Percentiles rank a stretch among this genome's conserved stretches.
phyloP scores from a whole-genome alignment of 2,797 vertebrate species.

The Limosa lapponica region DNA sequence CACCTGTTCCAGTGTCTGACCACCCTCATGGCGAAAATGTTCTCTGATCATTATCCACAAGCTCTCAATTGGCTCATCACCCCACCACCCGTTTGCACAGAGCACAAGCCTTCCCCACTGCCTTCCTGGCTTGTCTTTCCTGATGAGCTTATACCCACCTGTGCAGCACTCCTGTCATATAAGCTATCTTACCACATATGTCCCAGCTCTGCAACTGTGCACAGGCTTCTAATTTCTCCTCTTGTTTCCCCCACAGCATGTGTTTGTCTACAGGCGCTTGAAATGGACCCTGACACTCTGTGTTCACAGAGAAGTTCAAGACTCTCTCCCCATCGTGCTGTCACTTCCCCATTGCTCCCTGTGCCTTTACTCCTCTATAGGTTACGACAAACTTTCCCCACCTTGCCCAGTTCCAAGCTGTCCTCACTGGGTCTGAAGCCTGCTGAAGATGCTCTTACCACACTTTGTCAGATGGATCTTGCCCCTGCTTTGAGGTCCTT shows the following conservation, averaged over 20 bases:
- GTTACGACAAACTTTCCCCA: not conserved
- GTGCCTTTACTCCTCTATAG: not conserved
- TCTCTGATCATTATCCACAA: not conserved
- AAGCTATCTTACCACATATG: not conserved
- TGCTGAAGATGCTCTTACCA: not conserved
- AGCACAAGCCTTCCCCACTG: not conserved
- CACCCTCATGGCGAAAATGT: not conserved
- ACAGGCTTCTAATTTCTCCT: not conserved
- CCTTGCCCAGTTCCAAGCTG: not conserved
- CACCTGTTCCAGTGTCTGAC: not conserved
- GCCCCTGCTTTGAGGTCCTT: not conserved
- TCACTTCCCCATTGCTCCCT: not conserved
- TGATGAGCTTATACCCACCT: not conserved
- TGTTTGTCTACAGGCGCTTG: not conserved
- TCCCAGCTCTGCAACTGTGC: not conserved
- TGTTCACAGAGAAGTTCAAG: not conserved
- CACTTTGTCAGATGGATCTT: not conserved
- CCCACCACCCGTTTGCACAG: rapidly evolving
- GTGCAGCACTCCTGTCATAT: not conserved
- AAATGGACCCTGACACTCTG: rapidly evolving
- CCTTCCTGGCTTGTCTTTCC: not conserved
- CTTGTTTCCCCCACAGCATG: not conserved
- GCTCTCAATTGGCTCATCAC: not conserved
- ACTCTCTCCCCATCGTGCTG: rapidly evolving
- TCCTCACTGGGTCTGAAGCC: not conserved